Base-by-base conservation (phyloP, 2,888 invertebrate genomes). In the Drosophila meridionalis region DNA sequence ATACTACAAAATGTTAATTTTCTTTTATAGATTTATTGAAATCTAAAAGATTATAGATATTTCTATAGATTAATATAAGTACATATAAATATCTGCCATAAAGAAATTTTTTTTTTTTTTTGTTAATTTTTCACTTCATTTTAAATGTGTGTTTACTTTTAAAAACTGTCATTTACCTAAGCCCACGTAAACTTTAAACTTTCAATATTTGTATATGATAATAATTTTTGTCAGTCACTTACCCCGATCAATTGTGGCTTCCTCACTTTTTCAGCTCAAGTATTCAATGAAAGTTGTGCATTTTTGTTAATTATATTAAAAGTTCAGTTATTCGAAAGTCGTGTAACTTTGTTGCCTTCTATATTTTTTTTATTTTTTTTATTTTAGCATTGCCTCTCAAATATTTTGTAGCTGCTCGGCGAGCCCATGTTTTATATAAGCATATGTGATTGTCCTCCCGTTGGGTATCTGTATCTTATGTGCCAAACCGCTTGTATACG, bases 401-500 rank as follows among this genome's bases (percentile, higher is more conserved):
- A 34, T 7, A 42, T 12, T 20, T 9, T 43, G 9, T 34, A 7
- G 26, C 40, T n/a, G 3, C 40, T n/a, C n/a, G 14, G 20, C 28
- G 9, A 32, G 34, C 26, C 26, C 43, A 34, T 47, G 47, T 62
- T 59, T 53, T 30, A 43, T 58, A 34, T 36, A 42, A 42, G 78
- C 78, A 81, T 80, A 75, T 78, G 78, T 78, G 74, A 55, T 61
- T 66, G 53, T 59, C 79, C 65, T 67, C 36, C 70, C 60, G 48
- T 40, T 75, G 48, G 53, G 57, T 63, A 70, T 66, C 64, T 76
- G 76, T 72, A 78, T 70, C 89, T 86, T 75, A 71, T 86, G 80
- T 83, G 83, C 69, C 86, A 83, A 87, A 74, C 78, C 75, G 78
- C 81, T 78, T 86, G 87, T 86, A 56, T 71, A 69, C 81, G 67